A percentile compares a stretch with the other conserved stretches of the same genome.
Conservation (phyloP, 2,797 vertebrate species). For the Jordanella pulchra region DNA sequence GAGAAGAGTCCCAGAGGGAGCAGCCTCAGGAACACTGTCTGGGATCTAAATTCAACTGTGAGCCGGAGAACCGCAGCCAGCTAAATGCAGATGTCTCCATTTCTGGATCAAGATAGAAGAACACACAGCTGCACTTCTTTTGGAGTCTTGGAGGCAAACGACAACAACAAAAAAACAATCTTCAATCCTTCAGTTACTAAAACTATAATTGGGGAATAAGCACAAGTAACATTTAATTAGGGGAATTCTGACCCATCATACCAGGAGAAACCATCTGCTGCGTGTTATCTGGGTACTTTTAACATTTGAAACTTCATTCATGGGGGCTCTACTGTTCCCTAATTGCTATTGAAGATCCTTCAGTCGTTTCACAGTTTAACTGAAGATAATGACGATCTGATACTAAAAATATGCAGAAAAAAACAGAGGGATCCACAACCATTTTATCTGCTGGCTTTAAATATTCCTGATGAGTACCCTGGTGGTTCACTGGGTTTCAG, state of each 20-base stretch:
- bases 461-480: constrained; percentile 16
- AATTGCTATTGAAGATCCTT: not conserved
- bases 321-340: not conserved
- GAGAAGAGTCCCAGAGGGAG: constrained; percentile 32
- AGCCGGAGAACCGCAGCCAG: constrained; percentile 7
- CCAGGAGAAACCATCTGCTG: not conserved
- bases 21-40: constrained; percentile 23
- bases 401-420: not conserved
- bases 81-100: constrained; percentile 12
- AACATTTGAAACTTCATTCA: not conserved
- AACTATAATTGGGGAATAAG: not conserved
- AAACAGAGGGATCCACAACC: constrained; percentile 15
- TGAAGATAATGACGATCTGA: not conserved
- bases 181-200: not conserved
- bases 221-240: not conserved
- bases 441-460: constrained; percentile 22
- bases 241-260: not conserved
- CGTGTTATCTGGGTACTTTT: not conserved
- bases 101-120: constrained; percentile 15
- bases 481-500: constrained; percentile 31
- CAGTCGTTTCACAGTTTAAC: not conserved
- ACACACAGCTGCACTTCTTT: not conserved
- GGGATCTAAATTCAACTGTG: constrained; percentile 30
- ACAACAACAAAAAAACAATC: constrained; percentile 5
- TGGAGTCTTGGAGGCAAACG: constrained; percentile 7